phyloP scores from a whole-genome alignment of 1,140 invertebrate genomes.

The Macrosteles quadrilineatus region DNA sequence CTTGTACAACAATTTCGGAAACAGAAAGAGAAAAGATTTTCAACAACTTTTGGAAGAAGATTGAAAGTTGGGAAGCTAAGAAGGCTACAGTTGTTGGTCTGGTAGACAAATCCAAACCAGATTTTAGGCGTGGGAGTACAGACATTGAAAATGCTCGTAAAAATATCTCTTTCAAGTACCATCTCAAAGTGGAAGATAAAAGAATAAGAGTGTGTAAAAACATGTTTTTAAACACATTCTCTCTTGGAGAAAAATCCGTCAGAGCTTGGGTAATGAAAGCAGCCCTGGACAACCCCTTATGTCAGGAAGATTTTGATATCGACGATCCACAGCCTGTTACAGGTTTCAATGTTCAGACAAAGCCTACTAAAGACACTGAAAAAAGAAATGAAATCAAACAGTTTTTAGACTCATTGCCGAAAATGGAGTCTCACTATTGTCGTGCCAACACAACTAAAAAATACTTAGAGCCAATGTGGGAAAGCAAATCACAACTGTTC shows the following conservation, averaged over 20 bases:
- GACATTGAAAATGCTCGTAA: conserved; percentile 25
- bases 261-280: conserved; percentile 25
- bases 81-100: conserved; percentile 28
- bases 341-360: background rate
- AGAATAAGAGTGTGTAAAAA: conserved; percentile 30
- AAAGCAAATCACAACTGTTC: conserved; percentile 23
- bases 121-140: conserved; percentile 25
- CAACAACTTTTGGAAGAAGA: conserved; percentile 32
- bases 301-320: background rate
- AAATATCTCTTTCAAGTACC: conserved; percentile 30
- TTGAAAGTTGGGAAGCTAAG: conserved; percentile 32
- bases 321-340: background rate
- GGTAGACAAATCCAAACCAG: conserved; percentile 32
- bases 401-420: conserved; percentile 4
- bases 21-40: conserved; percentile 26
- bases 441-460: conserved; percentile 6
- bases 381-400: conserved; percentile 23
- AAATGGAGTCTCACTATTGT: conserved; percentile 17
- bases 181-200: conserved; percentile 27
- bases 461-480: conserved; percentile 22
- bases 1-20: conserved; percentile 27
- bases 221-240: conserved; percentile 33
- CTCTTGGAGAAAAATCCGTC: conserved; percentile 31
- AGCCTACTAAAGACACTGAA: background rate
- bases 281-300: background rate